phyloP scores from a whole-genome alignment of 1,140 invertebrate species.

The Triops cancriformis region DNA sequence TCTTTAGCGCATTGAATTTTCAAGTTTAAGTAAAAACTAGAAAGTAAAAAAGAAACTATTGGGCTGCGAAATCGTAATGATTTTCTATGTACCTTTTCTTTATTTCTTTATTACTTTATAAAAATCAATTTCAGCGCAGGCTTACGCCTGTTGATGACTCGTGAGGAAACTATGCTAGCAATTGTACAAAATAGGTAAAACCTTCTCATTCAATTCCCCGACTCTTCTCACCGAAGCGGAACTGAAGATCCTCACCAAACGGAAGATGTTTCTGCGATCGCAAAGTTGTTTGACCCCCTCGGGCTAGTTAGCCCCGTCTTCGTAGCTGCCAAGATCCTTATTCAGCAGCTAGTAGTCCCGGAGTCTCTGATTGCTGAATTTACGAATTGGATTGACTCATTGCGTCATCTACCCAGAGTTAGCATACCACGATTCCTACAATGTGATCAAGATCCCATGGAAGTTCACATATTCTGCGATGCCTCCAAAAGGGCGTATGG shows the following conservation, averaged over 20 bases:
- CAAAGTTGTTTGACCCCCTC: slow-evolving; percentile 26
- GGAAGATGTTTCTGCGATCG: slow-evolving; percentile 19
- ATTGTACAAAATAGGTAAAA: too few relatives aligned
- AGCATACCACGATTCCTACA: slow-evolving; percentile 29
- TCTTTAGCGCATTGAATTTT: too few relatives aligned
- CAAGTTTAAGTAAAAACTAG: too few relatives aligned
- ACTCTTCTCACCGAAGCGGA: background rate
- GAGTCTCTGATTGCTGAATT: slow-evolving; percentile 29
- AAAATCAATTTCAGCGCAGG: too few relatives aligned
- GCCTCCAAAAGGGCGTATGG: slow-evolving; percentile 36
- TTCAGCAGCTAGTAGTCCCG: slow-evolving; percentile 25
- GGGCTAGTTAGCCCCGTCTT: slow-evolving; percentile 20
- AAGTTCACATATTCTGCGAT: slow-evolving; percentile 37
- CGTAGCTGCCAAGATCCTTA: slow-evolving; percentile 12
- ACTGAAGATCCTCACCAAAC: slow-evolving; percentile 17
- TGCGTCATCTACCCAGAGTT: slow-evolving; percentile 29
- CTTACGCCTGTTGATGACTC: too few relatives aligned
- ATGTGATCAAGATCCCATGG: background rate
- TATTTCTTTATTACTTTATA: too few relatives aligned
- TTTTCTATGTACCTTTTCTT: too few relatives aligned
- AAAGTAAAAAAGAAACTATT: too few relatives aligned
- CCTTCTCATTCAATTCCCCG: background rate
- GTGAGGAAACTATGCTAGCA: too few relatives aligned
- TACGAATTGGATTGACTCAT: slow-evolving; percentile 30
- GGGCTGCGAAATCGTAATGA: too few relatives aligned